Base-by-base conservation (phyloP, 2,797 vertebrate species). In the Gymnoscopelus microlampas region DNA sequence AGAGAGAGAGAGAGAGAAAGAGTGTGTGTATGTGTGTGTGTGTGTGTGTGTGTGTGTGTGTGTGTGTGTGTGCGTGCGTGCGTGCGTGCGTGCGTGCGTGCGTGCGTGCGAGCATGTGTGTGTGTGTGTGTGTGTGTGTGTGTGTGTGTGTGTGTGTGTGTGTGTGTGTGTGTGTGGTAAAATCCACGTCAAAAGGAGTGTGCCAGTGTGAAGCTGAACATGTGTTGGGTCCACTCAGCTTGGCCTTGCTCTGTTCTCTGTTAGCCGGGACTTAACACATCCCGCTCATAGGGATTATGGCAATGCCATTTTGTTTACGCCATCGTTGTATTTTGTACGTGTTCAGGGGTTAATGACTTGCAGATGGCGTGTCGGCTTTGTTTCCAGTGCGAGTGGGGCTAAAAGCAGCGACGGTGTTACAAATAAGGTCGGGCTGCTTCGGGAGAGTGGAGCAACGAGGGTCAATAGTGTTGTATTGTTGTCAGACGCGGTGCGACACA, bases 281-380 rank as follows among this genome's bases (percentile, higher is more conserved):
- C 61, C 39, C 61, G 62, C 66, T 65, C 19, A 53, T 12, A 63
- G 67, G 51, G 78, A 74, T 53, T 63, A 80, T 79, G 84, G 87
- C 85, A 77, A 74, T 72, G 72, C 74, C 73, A 68, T 84, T 76
- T 82, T 90, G 88, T 89, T 91, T 90, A 87, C 86, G 60, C 68
- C 84, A 76, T 82, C 83, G 86, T 87, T 83, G 84, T 76, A 74
- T 60, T 19, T 19, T 56, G 66, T 72, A 72, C 77, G 64, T 85
- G 88, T 85, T 80, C 70, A 29, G 53, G 79, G 87, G 83, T 87
- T 93, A 93, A 94, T 89, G 80, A 78, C 74, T 87, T 70, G 80
- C 93, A 95, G 89, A 87, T 91, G 92, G 76, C 55, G 73, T 8
- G 63, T 68, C 62, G 58, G 77, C 79, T 66, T 82, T 79, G 85